Evolutionary conservation across 2,113 vertebrate species (phyloP).

Genomic region (Apeltes quadracus): DNA sequence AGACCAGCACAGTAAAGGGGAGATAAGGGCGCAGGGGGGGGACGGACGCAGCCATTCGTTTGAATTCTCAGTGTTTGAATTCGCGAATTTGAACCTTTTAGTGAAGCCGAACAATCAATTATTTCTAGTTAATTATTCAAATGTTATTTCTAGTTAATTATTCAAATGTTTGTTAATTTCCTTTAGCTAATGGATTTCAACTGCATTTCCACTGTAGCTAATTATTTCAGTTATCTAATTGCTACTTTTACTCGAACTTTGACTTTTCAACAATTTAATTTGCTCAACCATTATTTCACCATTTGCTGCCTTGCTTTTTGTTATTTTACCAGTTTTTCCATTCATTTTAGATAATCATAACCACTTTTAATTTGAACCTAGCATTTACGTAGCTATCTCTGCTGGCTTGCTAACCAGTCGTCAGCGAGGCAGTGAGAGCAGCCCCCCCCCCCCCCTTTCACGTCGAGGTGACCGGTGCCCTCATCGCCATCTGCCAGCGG

Average conservation of each 20-base stretch:
- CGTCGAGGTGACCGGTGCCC: slow-evolving; percentile 10
- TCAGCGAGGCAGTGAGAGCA: too few relatives aligned
- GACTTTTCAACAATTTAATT: neutral
- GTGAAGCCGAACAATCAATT: neutral
- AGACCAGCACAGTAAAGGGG: slow-evolving; percentile 7
- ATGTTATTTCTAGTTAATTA: neutral
- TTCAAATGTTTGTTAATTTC: neutral
- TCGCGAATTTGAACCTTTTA: neutral
- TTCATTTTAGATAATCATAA: neutral
- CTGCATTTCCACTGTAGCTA: neutral
- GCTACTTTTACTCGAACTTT: neutral
- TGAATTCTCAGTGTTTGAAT: neutral
- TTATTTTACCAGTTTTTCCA: neutral
- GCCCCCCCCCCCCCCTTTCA: neutral
- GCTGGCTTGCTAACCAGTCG: neutral
- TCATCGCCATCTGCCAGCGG: slow-evolving; percentile 62
- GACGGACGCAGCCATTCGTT: neutral
- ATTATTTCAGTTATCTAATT: neutral
- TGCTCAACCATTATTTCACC: neutral
- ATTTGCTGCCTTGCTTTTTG: neutral
- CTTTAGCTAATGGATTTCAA: neutral
- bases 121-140: neutral
- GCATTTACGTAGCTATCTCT: neutral
- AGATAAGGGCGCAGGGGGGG: slow-evolving; percentile 14
- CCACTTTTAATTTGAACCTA: neutral